Conservation (phyloP, 2,797 vertebrate species). For the Hipposideros larvatus region DNA sequence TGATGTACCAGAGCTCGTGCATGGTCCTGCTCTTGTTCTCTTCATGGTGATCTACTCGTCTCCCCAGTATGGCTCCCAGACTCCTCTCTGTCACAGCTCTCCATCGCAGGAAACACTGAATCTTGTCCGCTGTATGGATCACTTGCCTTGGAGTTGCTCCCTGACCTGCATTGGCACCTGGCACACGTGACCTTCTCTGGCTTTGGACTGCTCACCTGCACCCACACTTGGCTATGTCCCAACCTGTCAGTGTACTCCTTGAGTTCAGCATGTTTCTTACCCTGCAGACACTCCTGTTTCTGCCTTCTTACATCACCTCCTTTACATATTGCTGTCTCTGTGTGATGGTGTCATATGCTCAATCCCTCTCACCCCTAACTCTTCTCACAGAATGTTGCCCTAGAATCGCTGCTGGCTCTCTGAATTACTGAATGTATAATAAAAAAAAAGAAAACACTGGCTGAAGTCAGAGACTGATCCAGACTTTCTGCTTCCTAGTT, state of each 20-base stretch:
- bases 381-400: not conserved
- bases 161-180: not conserved
- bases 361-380: not conserved
- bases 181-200: not conserved
- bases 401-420: not conserved
- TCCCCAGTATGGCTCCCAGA: not conserved
- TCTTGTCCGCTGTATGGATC: not conserved
- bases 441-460: not conserved
- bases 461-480: not conserved
- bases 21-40: not conserved
- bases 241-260: not conserved
- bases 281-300: not conserved
- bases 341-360: not conserved
- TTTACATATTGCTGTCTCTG: not conserved
- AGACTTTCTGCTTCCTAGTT: not conserved
- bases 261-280: not conserved
- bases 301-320: not conserved
- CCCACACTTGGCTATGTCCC: not conserved
- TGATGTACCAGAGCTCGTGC: not conserved
- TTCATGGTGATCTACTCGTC: not conserved
- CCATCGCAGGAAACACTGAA: not conserved
- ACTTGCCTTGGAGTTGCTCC: not conserved
- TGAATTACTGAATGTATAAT: not conserved
- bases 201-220: not conserved
- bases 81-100: not conserved